Evolutionary conservation across 2,888 invertebrate genomes (phyloP).

Genomic region (Mechanitis messenoides): DNA sequence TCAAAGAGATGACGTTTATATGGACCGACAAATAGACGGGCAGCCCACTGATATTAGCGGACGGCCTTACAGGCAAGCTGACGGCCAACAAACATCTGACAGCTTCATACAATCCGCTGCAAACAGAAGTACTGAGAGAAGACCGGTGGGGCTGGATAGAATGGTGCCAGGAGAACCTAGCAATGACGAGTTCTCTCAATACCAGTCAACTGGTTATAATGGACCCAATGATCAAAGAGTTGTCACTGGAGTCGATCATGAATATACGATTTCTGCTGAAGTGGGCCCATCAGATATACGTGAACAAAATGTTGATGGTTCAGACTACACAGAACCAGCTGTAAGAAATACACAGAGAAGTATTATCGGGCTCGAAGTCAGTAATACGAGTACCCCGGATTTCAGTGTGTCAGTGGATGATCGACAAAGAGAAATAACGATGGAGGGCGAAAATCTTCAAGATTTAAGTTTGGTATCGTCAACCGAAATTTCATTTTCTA

Average conservation of each 20-base stretch:
- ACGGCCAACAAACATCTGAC: constrained; percentile 61
- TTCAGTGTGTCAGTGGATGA: constrained; percentile 47
- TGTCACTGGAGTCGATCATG: constrained; percentile 75
- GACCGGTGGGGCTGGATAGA: constrained; percentile 75
- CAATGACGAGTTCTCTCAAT: constrained; percentile 62
- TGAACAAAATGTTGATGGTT: constrained; percentile 66
- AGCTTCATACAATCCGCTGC: constrained; percentile 49
- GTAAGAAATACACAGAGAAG: constrained; percentile 48
- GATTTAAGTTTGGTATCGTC: constrained; percentile 60
- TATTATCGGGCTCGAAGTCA: constrained; percentile 49
- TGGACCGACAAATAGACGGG: constrained; percentile 66
- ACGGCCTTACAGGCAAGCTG: constrained; percentile 63
- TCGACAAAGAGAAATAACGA: constrained; percentile 72
- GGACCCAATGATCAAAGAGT: constrained; percentile 68
- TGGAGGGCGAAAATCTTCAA: constrained; percentile 78
- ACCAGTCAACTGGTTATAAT: constrained; percentile 53
- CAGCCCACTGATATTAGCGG: constrained; percentile 53
- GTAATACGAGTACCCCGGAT: constrained; percentile 43
- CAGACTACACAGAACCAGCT: constrained; percentile 59
- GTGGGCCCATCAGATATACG: constrained; percentile 54
- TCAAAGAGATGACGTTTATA: constrained; percentile 56
- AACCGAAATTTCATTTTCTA: constrained; percentile 52
- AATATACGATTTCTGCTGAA: constrained; percentile 47
- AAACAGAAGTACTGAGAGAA: constrained; percentile 47
- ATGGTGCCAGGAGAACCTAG: constrained; percentile 80